A percentile compares a stretch with the other conserved stretches of the same genome.
phyloP scores from a whole-genome alignment of 2,888 invertebrate genomes.

The Unio pictorum region DNA sequence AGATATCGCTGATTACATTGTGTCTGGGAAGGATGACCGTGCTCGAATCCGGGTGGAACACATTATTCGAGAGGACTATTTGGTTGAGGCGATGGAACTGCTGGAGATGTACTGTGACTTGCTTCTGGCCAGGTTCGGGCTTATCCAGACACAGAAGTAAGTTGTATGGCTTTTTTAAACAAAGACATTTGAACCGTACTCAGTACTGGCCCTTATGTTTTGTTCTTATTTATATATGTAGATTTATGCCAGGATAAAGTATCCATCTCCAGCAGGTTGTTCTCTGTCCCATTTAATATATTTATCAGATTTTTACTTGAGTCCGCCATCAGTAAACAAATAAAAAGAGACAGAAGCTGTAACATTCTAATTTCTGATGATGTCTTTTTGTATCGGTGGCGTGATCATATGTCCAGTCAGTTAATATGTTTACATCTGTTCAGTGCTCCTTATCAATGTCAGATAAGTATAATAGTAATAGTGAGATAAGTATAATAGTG shows the following conservation, averaged over 20 bases:
- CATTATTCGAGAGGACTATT: slow-evolving; percentile 98
- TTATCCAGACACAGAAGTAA: slow-evolving; percentile 78
- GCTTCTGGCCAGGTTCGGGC: slow-evolving; percentile 93
- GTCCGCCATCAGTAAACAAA: no score
- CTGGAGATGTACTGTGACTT: slow-evolving; percentile 99
- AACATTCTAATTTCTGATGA: no score
- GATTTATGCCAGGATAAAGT: background rate
- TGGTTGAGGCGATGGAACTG: slow-evolving; percentile 99
- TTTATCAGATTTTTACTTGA: no score
- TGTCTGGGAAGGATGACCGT: slow-evolving; percentile 74
- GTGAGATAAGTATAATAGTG: no score
- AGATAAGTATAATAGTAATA: no score
- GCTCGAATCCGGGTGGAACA: slow-evolving; percentile 98
- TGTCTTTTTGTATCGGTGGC: no score
- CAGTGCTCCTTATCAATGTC: no score
- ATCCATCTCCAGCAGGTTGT: background rate
- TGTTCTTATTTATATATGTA: background rate
- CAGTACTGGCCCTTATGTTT: no score
- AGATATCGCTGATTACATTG: slow-evolving; percentile 94
- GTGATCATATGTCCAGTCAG: no score
- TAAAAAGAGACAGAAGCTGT: no score
- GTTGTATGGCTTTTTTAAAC: slow-evolving; percentile 15
- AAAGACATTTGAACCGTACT: background rate
- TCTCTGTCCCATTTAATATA: no score
- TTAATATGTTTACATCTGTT: no score